Conservation (phyloP, 2,113 vertebrate species). For the Ceyx melanurus region DNA sequence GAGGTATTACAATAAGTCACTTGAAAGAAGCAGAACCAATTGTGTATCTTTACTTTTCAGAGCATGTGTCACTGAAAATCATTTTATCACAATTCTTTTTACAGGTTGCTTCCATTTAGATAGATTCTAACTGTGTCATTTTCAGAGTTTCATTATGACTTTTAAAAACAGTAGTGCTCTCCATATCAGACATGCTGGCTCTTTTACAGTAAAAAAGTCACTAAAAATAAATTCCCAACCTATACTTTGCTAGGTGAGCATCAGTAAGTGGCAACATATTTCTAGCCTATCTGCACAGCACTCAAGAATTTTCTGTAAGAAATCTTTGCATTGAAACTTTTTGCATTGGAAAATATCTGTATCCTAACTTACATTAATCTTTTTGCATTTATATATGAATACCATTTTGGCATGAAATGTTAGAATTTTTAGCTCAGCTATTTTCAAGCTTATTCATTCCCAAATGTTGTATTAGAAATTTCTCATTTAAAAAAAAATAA, state of each 20-base stretch:
- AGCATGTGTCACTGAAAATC: not conserved
- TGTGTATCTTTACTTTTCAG: slow-evolving; percentile 9
- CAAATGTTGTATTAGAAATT: not conserved
- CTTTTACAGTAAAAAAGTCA: slow-evolving; percentile 49
- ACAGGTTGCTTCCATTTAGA: slow-evolving; percentile 50
- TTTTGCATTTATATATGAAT: not conserved
- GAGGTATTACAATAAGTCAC: not conserved
- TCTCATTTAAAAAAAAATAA: not conserved
- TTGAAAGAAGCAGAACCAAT: not conserved
- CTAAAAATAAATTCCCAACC: slow-evolving; percentile 68
- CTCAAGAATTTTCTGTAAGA: slow-evolving; percentile 4
- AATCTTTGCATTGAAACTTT: not conserved
- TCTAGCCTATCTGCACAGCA: not conserved
- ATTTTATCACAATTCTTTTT: not conserved
- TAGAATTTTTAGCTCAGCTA: not conserved
- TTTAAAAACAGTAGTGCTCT: slow-evolving; percentile 38
- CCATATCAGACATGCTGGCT: slow-evolving; percentile 55
- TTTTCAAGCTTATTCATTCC: slow-evolving; percentile 14
- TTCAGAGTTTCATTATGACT: slow-evolving; percentile 57
- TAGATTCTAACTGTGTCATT: slow-evolving; percentile 41
- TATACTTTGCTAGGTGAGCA: slow-evolving; percentile 21
- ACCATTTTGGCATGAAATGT: not conserved
- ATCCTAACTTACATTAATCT: not conserved
- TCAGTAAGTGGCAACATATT: slow-evolving; percentile 10
- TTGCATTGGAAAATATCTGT: not conserved